Evolutionary conservation across 2,888 invertebrate species (phyloP).

Genomic region (Arge pagana): DNA sequence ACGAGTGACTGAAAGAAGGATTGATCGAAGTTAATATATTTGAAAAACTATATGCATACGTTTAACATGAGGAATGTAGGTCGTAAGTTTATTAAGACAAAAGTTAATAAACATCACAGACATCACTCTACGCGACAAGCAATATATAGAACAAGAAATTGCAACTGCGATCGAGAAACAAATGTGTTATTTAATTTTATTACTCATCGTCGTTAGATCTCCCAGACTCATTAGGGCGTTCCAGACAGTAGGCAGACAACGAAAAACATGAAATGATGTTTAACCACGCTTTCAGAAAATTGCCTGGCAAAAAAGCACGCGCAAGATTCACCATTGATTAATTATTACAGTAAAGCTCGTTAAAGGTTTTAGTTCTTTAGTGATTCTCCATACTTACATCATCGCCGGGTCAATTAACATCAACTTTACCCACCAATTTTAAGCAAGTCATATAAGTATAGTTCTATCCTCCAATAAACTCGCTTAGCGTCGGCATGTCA

Average conservation of each 20-base stretch:
- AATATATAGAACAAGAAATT: slow-evolving; percentile 1
- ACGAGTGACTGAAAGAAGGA: not conserved
- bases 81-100: not conserved
- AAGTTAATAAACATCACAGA: slow-evolving; percentile 12
- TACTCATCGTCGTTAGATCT: slow-evolving; percentile 32
- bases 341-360: slow-evolving; percentile 14
- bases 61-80: not conserved
- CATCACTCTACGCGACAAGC: slow-evolving; percentile 6
- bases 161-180: not conserved
- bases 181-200: not conserved
- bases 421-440: too few relatives aligned
- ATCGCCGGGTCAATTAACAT: too few relatives aligned
- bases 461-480: too few relatives aligned
- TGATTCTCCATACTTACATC: slow-evolving; percentile 15
- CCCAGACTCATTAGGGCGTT: slow-evolving; percentile 57
- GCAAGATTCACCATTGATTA: slow-evolving; percentile 9
- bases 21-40: not conserved
- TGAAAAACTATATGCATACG: not conserved
- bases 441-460: too few relatives aligned
- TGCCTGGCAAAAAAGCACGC: slow-evolving; percentile 12
- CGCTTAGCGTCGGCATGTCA: too few relatives aligned
- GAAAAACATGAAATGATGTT: too few relatives aligned
- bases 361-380: slow-evolving; percentile 16
- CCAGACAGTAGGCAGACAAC: slow-evolving; percentile 51
- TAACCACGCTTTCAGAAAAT: too few relatives aligned